phyloP scores from a whole-genome alignment of 2,888 invertebrate genomes.

The Orthosia cruda region DNA sequence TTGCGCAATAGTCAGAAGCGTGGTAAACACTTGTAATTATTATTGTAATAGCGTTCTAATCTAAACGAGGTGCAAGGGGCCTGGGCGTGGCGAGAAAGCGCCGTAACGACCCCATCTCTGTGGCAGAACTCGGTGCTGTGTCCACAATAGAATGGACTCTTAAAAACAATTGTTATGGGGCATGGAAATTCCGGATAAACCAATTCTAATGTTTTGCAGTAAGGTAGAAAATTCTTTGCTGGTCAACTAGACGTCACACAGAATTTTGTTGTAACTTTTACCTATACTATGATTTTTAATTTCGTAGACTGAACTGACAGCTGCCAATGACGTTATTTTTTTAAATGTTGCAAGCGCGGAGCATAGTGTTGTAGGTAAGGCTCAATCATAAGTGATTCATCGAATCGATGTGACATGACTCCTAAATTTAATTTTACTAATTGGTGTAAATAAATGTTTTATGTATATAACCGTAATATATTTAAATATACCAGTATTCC shows the following conservation, averaged over 20 bases:
- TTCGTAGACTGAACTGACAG: no score
- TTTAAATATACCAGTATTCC: no score
- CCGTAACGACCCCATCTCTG: constrained; percentile 63
- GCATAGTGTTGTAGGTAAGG: no score
- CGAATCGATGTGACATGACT: no score
- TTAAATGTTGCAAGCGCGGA: no score
- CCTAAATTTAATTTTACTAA: no score
- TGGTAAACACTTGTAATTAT: constrained; percentile 86
- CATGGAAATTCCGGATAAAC: constrained; percentile 32
- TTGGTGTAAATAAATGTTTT: no score
- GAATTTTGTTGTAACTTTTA: neutral
- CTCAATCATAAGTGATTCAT: no score
- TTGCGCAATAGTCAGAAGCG: constrained; percentile 81
- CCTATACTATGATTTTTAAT: no score
- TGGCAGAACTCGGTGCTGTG: constrained; percentile 37
- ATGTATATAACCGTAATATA: no score
- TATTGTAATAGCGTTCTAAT: constrained; percentile 87
- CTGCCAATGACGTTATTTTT: no score
- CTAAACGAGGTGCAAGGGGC: constrained; percentile 78
- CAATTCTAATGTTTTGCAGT: constrained; percentile 8
- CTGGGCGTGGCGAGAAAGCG: constrained; percentile 78
- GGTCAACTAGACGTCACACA: neutral
- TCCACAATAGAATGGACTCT: constrained; percentile 47
- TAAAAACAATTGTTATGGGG: constrained; percentile 42
- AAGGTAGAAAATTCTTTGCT: constrained; percentile 3